A percentile compares a stretch with the other conserved stretches of the same genome.
Conservation (phyloP, 2,113 vertebrate species). For the Lophura nycthemera region DNA sequence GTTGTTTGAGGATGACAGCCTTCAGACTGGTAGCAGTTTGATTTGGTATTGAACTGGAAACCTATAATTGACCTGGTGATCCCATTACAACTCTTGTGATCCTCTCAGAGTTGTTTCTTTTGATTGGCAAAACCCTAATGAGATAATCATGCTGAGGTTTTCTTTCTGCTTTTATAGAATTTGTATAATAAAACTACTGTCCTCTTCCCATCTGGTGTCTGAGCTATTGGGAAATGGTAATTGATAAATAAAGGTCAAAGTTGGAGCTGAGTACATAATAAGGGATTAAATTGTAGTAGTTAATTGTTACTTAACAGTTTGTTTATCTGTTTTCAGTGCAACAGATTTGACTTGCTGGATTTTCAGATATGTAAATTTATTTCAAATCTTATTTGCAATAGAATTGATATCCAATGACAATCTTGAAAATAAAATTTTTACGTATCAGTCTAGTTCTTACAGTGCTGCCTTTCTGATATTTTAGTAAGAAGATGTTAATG, state of each 20-base stretch:
- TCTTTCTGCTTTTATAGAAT: constrained; percentile 40
- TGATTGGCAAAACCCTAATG: constrained; percentile 48
- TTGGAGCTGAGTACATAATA: neutral
- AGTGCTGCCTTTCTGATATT: neutral
- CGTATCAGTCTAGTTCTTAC: neutral
- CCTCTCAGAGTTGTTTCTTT: constrained; percentile 10
- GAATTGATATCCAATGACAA: neutral
- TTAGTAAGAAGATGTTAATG: neutral
- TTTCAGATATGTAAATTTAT: constrained; percentile 12
- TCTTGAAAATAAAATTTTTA: neutral
- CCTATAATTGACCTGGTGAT: neutral
- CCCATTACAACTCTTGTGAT: constrained; percentile 14
- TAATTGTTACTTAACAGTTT: constrained; percentile 37
- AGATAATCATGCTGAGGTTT: constrained; percentile 52
- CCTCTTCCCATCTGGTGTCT: constrained; percentile 70
- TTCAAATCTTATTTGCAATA: neutral
- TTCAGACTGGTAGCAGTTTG: neutral
- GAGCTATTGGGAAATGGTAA: constrained; percentile 37
- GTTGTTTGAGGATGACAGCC: neutral
- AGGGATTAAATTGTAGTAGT: constrained; percentile 47
- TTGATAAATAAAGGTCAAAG: constrained; percentile 36
- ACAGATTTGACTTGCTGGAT: neutral
- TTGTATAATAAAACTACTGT: constrained; percentile 53
- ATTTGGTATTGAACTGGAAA: constrained; percentile 14
- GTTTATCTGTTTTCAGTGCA: neutral